These are phyloP conservation scores for Galerucella nymphaeae DNA, from an alignment of 2,888 invertebrate species.

Conservation along the genomic window DNA sequence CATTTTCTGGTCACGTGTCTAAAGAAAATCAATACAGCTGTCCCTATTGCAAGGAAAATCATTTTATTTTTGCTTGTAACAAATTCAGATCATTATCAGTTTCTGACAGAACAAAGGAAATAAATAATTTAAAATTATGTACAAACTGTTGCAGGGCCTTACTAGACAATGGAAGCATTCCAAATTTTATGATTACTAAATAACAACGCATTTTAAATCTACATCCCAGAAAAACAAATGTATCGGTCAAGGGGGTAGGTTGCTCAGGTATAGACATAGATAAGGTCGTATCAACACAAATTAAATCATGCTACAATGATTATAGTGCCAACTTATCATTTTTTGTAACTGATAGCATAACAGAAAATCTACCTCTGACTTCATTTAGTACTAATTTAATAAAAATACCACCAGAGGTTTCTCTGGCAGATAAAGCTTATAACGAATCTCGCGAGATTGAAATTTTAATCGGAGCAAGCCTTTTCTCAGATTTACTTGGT, in stretches of 20 bases:
- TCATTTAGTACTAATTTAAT: background rate
- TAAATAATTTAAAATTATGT: background rate
- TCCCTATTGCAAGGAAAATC: conserved; percentile 2
- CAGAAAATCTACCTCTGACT: background rate
- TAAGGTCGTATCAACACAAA: no score
- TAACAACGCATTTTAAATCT: no score
- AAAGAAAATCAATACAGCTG: background rate
- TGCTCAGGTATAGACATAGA: no score
- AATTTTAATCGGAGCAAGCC: background rate
- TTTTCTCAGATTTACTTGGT: background rate
- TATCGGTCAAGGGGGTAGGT: no score
- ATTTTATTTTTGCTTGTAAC: background rate
- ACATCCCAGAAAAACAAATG: no score
- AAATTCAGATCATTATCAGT: background rate
- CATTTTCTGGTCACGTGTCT: background rate
- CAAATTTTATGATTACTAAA: background rate
- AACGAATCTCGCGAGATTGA: background rate
- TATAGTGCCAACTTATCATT: background rate
- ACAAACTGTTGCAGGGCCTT: background rate
- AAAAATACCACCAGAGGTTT: background rate
- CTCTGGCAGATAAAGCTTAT: background rate
- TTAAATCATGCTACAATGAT: no score
- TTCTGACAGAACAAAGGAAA: background rate
- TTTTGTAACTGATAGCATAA: background rate
- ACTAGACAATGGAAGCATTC: background rate